Conservation (phyloP, 2,797 vertebrate species). For the Threskiornis aethiopicus region DNA sequence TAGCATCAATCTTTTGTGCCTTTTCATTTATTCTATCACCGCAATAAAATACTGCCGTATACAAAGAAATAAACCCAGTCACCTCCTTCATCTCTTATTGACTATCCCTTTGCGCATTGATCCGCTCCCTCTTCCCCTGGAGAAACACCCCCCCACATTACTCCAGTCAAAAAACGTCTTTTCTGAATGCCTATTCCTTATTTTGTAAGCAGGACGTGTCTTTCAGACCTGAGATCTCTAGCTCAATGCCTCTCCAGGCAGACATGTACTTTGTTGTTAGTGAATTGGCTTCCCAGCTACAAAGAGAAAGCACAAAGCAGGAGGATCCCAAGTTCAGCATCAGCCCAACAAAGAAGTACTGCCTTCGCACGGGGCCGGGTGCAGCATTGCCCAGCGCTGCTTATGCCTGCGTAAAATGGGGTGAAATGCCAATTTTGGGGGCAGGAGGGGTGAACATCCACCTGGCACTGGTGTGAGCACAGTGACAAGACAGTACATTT, state of each 20-base stretch:
- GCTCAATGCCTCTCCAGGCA: neutral
- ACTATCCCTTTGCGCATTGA: neutral
- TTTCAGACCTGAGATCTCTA: neutral
- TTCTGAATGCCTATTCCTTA: neutral
- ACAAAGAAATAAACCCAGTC: neutral
- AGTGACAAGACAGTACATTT: neutral
- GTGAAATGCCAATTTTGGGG: neutral
- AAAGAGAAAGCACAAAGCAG: neutral
- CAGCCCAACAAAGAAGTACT: neutral
- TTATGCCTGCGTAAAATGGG: neutral
- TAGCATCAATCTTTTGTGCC: neutral
- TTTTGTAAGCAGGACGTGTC: neutral
- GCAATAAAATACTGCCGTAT: neutral
- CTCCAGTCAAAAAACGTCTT: neutral
- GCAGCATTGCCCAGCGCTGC: neutral
- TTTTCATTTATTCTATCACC: neutral
- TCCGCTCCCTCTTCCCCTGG: neutral
- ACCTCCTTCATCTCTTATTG: neutral
- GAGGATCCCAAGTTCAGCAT: neutral
- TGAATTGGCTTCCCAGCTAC: neutral
- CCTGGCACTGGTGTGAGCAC: neutral
- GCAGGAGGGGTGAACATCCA: neutral
- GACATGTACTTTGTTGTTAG: neutral
- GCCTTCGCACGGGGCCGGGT: rapidly evolving
- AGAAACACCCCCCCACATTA: neutral